Evolutionary conservation across 2,888 invertebrate genomes (phyloP), one percentile per base, ranked within the genome.

Genomic region (Trisateles emortualis): DNA sequence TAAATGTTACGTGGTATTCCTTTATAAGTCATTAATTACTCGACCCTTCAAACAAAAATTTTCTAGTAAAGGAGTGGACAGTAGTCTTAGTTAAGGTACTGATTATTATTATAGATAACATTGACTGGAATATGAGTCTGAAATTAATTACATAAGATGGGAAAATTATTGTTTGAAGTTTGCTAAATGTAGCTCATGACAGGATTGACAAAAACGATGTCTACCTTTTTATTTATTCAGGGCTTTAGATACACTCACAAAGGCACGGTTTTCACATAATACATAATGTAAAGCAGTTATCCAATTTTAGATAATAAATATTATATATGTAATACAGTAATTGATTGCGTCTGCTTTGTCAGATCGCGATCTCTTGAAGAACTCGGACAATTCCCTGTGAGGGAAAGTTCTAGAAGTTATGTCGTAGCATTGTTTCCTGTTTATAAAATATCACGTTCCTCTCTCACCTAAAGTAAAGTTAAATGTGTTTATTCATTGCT

Each of bases 101-200:
- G 83, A 85, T 84, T 85, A 73, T 84, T 85, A 73, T 68, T 81
- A 74, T 75, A 75, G 74, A 75, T 75, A 73, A 72, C 72, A 70
- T 78, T 75, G 85, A 84, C 83, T 85, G 82, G 80, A 78, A 74
- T 73, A 79, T 80, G 84, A 87, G 87, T 88, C 87, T 87, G 86
- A 90, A 83, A 74, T 86, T 81, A 80, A 80, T 77, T 72, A 72
- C 52, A 71, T 83, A 80, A 80, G 76, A 72, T 68, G 72, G 65
- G 83, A 83, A 85, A 86, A 83, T 87, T 83, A 72, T 86, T 87
- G 88, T 88, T 88, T 87, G 87, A 84, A 86, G 85, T 79, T 22
- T 36, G 51, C 61, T 56, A 65, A 60, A 53, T 68, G 53, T 64
- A 67, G 60, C 58, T 57, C 50, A 46, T 38, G 13, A 59, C 33